Evolutionary conservation across 2,113 vertebrate genomes (phyloP).

Genomic region (Merops nubicus): DNA sequence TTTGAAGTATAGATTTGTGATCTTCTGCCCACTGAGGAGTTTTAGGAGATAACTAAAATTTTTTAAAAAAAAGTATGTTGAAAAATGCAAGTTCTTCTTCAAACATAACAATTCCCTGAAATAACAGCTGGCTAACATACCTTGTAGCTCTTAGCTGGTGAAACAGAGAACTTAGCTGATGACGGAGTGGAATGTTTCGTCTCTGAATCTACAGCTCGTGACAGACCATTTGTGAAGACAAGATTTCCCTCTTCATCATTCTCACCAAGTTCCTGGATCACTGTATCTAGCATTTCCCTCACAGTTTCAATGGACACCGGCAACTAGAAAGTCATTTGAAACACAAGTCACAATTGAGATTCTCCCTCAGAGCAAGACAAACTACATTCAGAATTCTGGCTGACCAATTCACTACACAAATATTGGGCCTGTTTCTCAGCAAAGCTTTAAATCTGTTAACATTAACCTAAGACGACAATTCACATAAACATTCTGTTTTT

Average conservation of each 20-base stretch:
- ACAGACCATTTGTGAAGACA: slow-evolving; percentile 78
- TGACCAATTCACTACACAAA: neutral
- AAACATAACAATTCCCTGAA: neutral
- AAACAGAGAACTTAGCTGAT: slow-evolving; percentile 83
- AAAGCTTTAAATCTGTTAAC: neutral
- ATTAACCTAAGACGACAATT: neutral
- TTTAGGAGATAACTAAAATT: slow-evolving; percentile 89
- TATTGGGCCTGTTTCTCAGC: neutral
- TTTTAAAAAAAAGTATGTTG: neutral
- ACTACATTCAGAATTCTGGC: neutral
- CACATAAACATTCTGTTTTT: neutral
- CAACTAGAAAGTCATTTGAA: slow-evolving; percentile 75
- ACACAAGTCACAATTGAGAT: neutral
- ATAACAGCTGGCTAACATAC: slow-evolving; percentile 62
- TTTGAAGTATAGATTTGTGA: slow-evolving; percentile 91
- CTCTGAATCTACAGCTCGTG: slow-evolving; percentile 77
- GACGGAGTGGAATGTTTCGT: slow-evolving; percentile 87
- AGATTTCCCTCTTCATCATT: slow-evolving; percentile 75
- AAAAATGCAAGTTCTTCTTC: neutral
- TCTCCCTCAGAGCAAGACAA: neutral
- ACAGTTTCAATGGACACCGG: slow-evolving; percentile 91
- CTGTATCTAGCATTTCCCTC: slow-evolving; percentile 87
- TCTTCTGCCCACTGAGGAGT: slow-evolving; percentile 95
- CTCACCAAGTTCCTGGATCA: slow-evolving; percentile 89
- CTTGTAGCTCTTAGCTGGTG: slow-evolving; percentile 88